A percentile compares a stretch with the other conserved stretches of the same genome.
These are phyloP conservation scores for Alethe castanea DNA, from an alignment of 2,113 vertebrate species.

Conservation along the genomic window DNA sequence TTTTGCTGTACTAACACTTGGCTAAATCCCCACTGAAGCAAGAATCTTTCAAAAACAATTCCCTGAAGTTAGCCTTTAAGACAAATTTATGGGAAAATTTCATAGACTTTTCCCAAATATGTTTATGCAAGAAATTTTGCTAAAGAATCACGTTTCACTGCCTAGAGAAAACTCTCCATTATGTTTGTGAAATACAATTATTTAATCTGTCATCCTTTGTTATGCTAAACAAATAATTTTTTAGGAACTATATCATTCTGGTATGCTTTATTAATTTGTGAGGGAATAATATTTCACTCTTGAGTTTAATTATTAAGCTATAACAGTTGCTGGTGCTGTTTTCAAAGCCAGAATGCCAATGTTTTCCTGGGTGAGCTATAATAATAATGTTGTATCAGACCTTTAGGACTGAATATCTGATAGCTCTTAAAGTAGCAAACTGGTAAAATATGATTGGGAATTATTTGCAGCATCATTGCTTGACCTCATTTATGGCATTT, in stretches of 20 bases:
- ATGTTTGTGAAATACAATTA: not conserved
- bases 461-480: not conserved
- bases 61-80: not conserved
- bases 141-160: not conserved
- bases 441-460: not conserved
- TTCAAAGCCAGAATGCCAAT: not conserved
- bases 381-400: not conserved
- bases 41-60: not conserved
- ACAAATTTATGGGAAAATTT: not conserved
- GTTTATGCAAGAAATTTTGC: not conserved
- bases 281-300: not conserved
- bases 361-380: not conserved
- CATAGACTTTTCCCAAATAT: not conserved
- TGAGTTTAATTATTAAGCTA: not conserved
- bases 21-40: not conserved
- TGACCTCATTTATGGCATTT: not conserved
- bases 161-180: not conserved
- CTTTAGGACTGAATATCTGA: not conserved
- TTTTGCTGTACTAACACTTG: not conserved
- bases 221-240: not conserved
- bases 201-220: not conserved
- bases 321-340: not conserved
- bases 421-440: not conserved
- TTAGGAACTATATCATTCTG: not conserved
- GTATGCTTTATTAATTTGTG: not conserved